Conservation (phyloP, 1,140 invertebrate genomes). For the Phthorimaea operculella region DNA sequence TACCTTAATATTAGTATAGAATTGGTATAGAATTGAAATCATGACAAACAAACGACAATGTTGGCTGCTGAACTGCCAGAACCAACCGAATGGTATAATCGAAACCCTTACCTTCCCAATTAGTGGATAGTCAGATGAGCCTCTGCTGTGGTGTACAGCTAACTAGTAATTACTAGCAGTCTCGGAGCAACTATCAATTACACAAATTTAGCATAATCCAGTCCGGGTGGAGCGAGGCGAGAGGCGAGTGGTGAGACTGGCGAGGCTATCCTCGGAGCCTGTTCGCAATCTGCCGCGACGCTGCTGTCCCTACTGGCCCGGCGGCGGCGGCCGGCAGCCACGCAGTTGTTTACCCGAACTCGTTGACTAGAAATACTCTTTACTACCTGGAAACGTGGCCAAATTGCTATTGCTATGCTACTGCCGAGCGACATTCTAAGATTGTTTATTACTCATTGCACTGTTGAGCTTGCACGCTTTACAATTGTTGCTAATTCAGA, state of each 20-base stretch:
- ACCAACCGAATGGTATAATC: too few relatives aligned
- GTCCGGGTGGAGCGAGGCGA: neutral
- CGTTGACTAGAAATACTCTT: neutral
- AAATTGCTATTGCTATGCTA: neutral
- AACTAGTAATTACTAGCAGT: neutral
- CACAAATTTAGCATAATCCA: neutral
- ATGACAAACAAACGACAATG: too few relatives aligned
- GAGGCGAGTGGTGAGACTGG: neutral
- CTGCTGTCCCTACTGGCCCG: too few relatives aligned
- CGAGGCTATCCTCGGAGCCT: neutral
- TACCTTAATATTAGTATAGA: too few relatives aligned
- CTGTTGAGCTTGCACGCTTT: neutral
- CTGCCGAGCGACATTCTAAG: constrained; percentile 1
- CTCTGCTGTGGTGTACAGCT: too few relatives aligned
- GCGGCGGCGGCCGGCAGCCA: neutral
- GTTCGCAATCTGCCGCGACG: neutral
- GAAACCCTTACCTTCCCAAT: too few relatives aligned
- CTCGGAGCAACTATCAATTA: constrained; percentile 2
- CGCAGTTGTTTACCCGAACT: neutral
- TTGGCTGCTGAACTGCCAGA: too few relatives aligned
- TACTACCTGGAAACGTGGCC: constrained; percentile 6
- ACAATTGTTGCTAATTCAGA: constrained; percentile 5
- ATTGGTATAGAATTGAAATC: too few relatives aligned
- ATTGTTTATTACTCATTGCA: constrained; percentile 7
- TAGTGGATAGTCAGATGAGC: too few relatives aligned